These are phyloP conservation scores for Perca flavescens DNA, from an alignment of 2,113 vertebrate genomes.

Conservation along the genomic window DNA sequence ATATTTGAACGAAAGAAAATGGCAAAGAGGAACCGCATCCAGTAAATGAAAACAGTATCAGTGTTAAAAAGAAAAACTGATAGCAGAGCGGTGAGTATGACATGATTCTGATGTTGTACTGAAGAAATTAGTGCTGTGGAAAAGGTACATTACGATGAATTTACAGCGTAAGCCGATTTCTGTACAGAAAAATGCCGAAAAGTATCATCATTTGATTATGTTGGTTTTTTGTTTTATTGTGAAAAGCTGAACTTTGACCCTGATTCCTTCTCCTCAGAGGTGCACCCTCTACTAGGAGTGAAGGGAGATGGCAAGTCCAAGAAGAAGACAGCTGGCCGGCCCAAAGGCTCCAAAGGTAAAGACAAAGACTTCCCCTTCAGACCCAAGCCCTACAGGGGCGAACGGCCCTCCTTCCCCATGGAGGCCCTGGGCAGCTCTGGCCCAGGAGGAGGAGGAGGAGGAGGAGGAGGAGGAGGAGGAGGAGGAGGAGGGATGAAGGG, in stretches of 20 bases:
- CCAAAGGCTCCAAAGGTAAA: slow-evolving; percentile 99
- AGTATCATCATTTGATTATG: not conserved
- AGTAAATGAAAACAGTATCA: not conserved
- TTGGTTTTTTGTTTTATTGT: not conserved
- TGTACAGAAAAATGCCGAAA: not conserved
- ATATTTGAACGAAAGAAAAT: not conserved
- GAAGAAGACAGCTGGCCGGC: slow-evolving; percentile 99
- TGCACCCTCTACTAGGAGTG: slow-evolving; percentile 97
- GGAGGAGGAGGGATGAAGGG: slow-evolving; percentile 91
- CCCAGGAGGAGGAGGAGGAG: slow-evolving; percentile 70
- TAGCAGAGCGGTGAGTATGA: not conserved
- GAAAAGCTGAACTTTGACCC: not conserved
- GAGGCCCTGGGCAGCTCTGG: slow-evolving; percentile 82
- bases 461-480: slow-evolving; percentile 70
- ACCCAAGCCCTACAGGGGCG: slow-evolving; percentile 96
- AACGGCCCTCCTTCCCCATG: slow-evolving; percentile 93
- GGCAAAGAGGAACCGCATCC: not conserved
- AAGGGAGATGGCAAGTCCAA: slow-evolving; percentile 99
- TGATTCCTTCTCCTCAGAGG: slow-evolving; percentile 84
- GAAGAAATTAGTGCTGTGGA: not conserved
- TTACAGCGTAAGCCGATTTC: not conserved
- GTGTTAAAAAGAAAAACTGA: not conserved
- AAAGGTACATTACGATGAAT: not conserved
- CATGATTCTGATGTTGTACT: not conserved
- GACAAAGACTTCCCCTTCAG: slow-evolving; percentile 99